Base-by-base conservation (phyloP, 2,113 vertebrate species). In the Anarhynchus alexandrinus region DNA sequence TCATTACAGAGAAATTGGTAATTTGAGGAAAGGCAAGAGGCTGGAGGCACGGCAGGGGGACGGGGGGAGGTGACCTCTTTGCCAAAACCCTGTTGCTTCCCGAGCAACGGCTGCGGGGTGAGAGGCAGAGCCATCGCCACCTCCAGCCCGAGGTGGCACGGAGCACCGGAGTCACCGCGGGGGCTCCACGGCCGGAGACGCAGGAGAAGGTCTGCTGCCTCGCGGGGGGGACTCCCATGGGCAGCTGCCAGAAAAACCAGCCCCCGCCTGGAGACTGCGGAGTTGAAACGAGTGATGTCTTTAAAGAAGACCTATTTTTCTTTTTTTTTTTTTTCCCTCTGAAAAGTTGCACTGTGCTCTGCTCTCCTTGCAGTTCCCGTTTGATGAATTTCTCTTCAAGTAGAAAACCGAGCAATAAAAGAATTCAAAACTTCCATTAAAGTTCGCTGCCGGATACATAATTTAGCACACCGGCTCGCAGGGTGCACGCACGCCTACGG, bases 171-270 rank as follows among this genome's bases (percentile, higher is more conserved):
- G 23, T 29, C 45, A 10, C 15, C 3, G 36, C 4, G 30, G 26
- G 23, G 47, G 13, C 19, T 55, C 16, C 3, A 2, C 0, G 3
- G 18, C 34, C 2, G 2, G 9, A 11, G 18, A 14, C 12, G 29
- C 49, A 15, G 21, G 64, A 19, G 21, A 25, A 23, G 66, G 23
- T 20, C 67, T 27, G 15, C 62, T 51, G 38, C n/a, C 42, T 36
- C 12, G 0, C 8, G 2, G 38, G 65, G 32, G 52, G 17, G 10
- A 13, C 26, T 52, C 77, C 45, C 25, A 13, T 3, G 6, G 62
- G 27, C 36, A 18, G 9, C 58, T n/a, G 3, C 9, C 5, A 11
- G 65, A 49, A 29, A 36, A 29, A 16, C 1, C 43, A 32, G 17
- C 5, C 59, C 58, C 54, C 8, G 4, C 47, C 27, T 61, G 59